phyloP scores from a whole-genome alignment of 2,888 invertebrate genomes.

The Macrophya alboannulata region DNA sequence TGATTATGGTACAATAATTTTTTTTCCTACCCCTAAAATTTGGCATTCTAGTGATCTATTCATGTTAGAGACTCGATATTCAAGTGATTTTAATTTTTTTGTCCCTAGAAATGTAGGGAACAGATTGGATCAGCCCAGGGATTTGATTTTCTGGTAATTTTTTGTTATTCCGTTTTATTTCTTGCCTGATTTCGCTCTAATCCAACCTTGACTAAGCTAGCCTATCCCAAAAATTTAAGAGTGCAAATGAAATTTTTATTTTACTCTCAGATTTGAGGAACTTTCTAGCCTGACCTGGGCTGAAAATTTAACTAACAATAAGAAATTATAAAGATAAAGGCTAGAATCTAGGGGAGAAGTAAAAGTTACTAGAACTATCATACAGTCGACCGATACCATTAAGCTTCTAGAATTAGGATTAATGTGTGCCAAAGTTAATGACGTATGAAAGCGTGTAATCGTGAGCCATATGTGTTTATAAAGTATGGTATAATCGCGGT shows the following conservation, averaged over 20 bases:
- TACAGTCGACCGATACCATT: too few relatives aligned
- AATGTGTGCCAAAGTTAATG: background rate
- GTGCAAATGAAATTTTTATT: too few relatives aligned
- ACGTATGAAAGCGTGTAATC: constrained; percentile 77
- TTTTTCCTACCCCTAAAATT: background rate
- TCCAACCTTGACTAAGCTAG: too few relatives aligned
- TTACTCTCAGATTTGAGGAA: too few relatives aligned
- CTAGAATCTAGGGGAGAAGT: background rate
- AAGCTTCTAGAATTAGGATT: background rate
- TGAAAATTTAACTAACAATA: too few relatives aligned
- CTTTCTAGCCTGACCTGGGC: too few relatives aligned
- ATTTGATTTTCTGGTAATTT: too few relatives aligned
- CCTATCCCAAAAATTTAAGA: too few relatives aligned
- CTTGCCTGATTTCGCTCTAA: too few relatives aligned
- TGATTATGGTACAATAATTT: background rate
- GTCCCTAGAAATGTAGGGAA: too few relatives aligned
- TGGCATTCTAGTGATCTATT: background rate
- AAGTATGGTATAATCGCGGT: constrained; percentile 75
- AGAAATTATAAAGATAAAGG: background rate
- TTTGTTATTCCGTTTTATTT: too few relatives aligned
- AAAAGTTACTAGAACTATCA: background rate
- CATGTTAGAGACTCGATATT: background rate
- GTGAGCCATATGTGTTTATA: constrained; percentile 74
- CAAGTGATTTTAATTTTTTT: background rate
- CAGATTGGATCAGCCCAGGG: too few relatives aligned